These are phyloP conservation scores for Formica selysi DNA, from an alignment of 1,140 invertebrate species.

Conservation along the genomic window DNA sequence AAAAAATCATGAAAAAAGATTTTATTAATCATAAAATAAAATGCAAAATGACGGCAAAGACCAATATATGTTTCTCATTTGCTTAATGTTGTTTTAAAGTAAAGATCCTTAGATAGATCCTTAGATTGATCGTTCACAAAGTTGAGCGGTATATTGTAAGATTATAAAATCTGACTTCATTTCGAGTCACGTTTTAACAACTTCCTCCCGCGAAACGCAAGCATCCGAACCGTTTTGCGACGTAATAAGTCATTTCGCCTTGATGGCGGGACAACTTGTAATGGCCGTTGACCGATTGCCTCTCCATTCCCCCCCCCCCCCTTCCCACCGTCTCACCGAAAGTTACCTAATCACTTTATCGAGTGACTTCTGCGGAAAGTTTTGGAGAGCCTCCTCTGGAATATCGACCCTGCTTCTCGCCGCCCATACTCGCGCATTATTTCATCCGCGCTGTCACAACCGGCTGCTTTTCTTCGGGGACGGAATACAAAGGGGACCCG, in stretches of 20 bases:
- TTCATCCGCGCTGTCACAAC: slow-evolving; percentile 72
- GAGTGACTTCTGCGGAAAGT: slow-evolving; percentile 79
- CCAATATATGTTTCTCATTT: neutral
- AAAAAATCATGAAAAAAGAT: neutral
- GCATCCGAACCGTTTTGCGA: slow-evolving; percentile 60
- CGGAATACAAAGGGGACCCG: slow-evolving; percentile 77
- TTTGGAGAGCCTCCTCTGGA: slow-evolving; percentile 57
- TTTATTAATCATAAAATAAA: neutral
- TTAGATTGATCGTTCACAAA: neutral
- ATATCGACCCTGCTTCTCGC: slow-evolving; percentile 54
- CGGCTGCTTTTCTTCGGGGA: slow-evolving; percentile 72
- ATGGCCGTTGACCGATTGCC: slow-evolving; percentile 73
- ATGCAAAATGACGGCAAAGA: neutral
- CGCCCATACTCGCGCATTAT: slow-evolving; percentile 73
- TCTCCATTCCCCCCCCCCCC: slow-evolving; percentile 62
- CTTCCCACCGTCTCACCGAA: slow-evolving; percentile 70
- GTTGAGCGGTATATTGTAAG: neutral
- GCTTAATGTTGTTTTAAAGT: too few relatives aligned
- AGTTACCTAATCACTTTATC: slow-evolving; percentile 83
- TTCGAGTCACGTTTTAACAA: slow-evolving; percentile 44
- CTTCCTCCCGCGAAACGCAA: neutral
- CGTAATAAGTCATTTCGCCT: slow-evolving; percentile 61
- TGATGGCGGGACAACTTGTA: slow-evolving; percentile 71
- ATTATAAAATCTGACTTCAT: slow-evolving; percentile 14
- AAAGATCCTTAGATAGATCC: too few relatives aligned